phyloP scores from a whole-genome alignment of 2,797 vertebrate genomes.

The Crocidura indochinensis region DNA sequence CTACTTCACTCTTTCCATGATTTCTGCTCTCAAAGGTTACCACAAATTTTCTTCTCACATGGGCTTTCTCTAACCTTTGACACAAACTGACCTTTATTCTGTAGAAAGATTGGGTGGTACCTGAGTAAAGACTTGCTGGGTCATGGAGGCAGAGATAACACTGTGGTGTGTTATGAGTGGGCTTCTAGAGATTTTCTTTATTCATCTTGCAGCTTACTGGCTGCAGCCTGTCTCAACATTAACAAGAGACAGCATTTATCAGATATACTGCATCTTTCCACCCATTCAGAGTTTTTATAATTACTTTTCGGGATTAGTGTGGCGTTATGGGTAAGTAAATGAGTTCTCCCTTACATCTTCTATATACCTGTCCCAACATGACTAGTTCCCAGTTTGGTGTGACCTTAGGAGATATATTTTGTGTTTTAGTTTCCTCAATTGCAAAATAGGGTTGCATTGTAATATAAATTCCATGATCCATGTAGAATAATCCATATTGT shows the following conservation, averaged over 20 bases:
- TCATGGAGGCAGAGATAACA: not conserved
- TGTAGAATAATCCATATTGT: no score
- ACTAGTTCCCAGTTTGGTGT: not conserved
- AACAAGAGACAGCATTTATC: not conserved
- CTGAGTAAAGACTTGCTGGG: not conserved
- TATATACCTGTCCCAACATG: not conserved
- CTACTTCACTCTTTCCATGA: not conserved
- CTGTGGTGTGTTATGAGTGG: not conserved
- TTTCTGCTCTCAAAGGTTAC: conserved; percentile 62
- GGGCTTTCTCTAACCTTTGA: conserved; percentile 58
- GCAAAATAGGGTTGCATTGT: not conserved
- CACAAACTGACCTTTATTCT: conserved; percentile 27
- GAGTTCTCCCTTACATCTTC: conserved; percentile 19
- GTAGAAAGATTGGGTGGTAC: conserved; percentile 40
- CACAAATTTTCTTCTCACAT: conserved; percentile 65
- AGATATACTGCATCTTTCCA: not conserved
- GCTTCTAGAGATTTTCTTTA: not conserved
- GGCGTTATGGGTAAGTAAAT: conserved; percentile 5
- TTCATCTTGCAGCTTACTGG: not conserved
- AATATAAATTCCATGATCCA: not conserved
- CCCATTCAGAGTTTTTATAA: not conserved
- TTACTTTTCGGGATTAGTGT: conserved; percentile 8
- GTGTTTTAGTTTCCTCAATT: not conserved
- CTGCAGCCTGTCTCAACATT: not conserved
- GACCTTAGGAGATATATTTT: not conserved